Evolutionary conservation across 2,113 vertebrate species (phyloP), one percentile per base, ranked within the genome.

Genomic region (Orientallactaga bullata): DNA sequence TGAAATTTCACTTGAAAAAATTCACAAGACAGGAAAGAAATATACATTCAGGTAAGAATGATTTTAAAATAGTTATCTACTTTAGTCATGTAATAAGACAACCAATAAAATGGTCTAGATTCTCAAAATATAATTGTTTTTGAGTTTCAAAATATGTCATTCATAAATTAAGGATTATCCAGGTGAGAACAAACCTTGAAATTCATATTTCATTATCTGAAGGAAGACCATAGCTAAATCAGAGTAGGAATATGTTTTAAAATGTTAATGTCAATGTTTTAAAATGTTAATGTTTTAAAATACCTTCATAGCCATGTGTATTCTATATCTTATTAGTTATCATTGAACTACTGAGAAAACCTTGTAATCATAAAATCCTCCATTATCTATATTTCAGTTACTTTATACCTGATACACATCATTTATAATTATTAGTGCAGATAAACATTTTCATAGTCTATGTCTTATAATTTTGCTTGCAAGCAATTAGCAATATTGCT

Each of bases 1-100:
- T 80, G 9, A 3, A 87, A 47, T 42, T 88, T 85, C 32, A 39
- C 17, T 30, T 42, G 42, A 90, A 58, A 66, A 69, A 61, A 6
- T 77, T 78, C 16, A 61, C 32, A 83, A 86, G 80, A 79, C 32
- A 63, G 39, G 87, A 84, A 79, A 83, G 32, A 94, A 89, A 66
- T 20, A 61, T 77, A 91, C 39, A 42, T 92, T 87, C 68, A 94
- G 88, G 81, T 95, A 94, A 91, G 93, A 91, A 92, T 61, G 65
- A 80, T 93, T 79, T 84, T 26, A 82, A 93, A 93, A 85, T 23
- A 82, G 35, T 28, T 24, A 26, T 7, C 6, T 77, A 85, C 61
- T 88, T 91, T 60, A 61, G 7, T 60, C 5, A 77, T 26, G 26
- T 71, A 30, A 20, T 65, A 80, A 92, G 26, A 51, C 9, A 91